These are phyloP conservation scores for Mus spretus DNA, from an alignment of 2,797 vertebrate species.

Conservation along the genomic window DNA sequence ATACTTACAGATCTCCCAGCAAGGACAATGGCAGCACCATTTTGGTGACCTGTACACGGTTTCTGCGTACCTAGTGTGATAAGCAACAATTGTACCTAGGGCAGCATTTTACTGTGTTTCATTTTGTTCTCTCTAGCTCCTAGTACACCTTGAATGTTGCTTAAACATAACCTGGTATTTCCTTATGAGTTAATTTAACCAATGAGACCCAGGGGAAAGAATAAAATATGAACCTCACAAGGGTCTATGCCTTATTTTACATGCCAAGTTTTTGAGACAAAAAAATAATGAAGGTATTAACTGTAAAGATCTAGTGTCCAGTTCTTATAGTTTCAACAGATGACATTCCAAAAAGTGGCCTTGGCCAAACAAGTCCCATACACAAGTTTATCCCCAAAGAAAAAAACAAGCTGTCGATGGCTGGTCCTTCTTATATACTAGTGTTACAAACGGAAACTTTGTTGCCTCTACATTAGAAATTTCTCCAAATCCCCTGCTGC, in stretches of 20 bases:
- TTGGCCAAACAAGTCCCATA: background rate
- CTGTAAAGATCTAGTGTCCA: background rate
- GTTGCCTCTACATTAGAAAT: background rate
- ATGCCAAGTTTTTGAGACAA: background rate
- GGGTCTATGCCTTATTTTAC: background rate
- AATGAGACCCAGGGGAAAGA: background rate
- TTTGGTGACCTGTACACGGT: background rate
- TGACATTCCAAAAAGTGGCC: background rate
- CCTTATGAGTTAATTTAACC: constrained; percentile 23
- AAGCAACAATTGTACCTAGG: background rate
- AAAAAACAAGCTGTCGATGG: background rate
- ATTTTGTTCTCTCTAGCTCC: background rate
- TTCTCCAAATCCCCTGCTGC: background rate
- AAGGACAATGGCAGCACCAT: background rate
- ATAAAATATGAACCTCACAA: background rate
- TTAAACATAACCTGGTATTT: background rate
- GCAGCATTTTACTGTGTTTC: background rate
- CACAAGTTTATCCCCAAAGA: background rate
- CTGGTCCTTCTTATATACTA: background rate
- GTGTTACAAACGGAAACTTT: constrained; percentile 13
- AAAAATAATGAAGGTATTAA: background rate
- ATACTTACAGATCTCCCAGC: background rate
- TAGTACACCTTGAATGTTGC: background rate
- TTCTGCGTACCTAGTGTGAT: background rate
- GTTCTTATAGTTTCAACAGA: background rate